These are phyloP conservation scores for Euproctis similis DNA, from an alignment of 2,888 invertebrate genomes.

Conservation along the genomic window DNA sequence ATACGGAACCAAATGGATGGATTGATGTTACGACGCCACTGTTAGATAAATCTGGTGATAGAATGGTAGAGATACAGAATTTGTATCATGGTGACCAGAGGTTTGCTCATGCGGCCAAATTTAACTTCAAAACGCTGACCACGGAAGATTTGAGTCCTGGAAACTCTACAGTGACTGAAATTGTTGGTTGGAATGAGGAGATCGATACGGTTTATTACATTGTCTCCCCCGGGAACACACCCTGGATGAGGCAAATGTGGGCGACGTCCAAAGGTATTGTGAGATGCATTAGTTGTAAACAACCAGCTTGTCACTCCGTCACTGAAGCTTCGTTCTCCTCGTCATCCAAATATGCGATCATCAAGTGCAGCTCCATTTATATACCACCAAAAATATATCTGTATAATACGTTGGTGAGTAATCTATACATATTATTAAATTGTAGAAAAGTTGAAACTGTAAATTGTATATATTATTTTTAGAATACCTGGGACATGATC, in stretches of 20 bases:
- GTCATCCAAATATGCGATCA: constrained; percentile 43
- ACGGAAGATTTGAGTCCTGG: constrained; percentile 71
- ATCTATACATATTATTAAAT: no score
- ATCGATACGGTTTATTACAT: constrained; percentile 80
- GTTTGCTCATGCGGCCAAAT: constrained; percentile 58
- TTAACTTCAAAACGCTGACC: constrained; percentile 41
- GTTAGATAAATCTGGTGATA: constrained; percentile 60
- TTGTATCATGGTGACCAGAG: constrained; percentile 47
- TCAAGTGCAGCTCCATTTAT: constrained; percentile 51
- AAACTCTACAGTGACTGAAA: constrained; percentile 74
- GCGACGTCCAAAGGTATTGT: constrained; percentile 74
- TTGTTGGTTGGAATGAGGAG: constrained; percentile 78
- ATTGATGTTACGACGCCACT: constrained; percentile 76
- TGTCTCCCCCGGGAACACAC: constrained; percentile 77
- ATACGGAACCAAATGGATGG: constrained; percentile 82
- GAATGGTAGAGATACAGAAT: constrained; percentile 60
- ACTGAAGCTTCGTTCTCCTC: constrained; percentile 72
- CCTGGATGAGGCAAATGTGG: constrained; percentile 83
- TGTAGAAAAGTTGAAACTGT: no score
- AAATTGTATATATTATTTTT: no score
- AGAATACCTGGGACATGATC: no score
- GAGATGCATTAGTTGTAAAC: constrained; percentile 77
- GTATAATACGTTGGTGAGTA: constrained; percentile 59
- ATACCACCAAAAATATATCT: constrained; percentile 59
- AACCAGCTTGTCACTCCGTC: constrained; percentile 79